Evolutionary conservation across 2,113 vertebrate genomes (phyloP).

Genomic region (Cariama cristata): DNA sequence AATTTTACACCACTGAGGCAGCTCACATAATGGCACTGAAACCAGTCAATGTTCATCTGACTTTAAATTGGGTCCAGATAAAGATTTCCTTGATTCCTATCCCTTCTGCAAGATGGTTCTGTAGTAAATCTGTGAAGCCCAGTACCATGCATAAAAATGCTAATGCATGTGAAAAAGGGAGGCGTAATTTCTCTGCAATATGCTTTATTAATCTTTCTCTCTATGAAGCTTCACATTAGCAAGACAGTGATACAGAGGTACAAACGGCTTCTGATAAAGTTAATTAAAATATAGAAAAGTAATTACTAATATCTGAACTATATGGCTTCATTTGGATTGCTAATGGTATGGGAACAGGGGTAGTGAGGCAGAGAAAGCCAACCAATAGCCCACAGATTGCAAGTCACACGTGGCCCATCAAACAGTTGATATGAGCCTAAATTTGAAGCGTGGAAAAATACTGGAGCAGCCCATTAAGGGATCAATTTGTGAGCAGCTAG

Average conservation of each 20-base stretch:
- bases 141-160: background rate
- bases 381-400: background rate
- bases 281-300: constrained; percentile 1
- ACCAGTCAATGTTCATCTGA: rapidly evolving
- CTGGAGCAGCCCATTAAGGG: background rate
- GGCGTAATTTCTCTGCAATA: background rate
- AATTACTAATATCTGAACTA: background rate
- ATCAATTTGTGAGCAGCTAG: background rate
- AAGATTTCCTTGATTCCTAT: background rate
- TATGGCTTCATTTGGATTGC: background rate
- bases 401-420: background rate
- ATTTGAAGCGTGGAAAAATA: background rate
- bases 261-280: background rate
- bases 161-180: background rate
- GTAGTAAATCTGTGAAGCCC: background rate
- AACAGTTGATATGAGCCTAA: background rate
- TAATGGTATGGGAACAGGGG: background rate
- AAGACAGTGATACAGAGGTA: background rate
- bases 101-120: background rate
- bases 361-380: background rate
- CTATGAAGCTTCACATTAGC: background rate
- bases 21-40: background rate
- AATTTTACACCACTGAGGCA: background rate
- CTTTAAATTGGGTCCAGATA: background rate
- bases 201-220: background rate